These are phyloP conservation scores for Alentia gelatinosa DNA, from an alignment of 2,888 invertebrate species.

Conservation along the genomic window DNA sequence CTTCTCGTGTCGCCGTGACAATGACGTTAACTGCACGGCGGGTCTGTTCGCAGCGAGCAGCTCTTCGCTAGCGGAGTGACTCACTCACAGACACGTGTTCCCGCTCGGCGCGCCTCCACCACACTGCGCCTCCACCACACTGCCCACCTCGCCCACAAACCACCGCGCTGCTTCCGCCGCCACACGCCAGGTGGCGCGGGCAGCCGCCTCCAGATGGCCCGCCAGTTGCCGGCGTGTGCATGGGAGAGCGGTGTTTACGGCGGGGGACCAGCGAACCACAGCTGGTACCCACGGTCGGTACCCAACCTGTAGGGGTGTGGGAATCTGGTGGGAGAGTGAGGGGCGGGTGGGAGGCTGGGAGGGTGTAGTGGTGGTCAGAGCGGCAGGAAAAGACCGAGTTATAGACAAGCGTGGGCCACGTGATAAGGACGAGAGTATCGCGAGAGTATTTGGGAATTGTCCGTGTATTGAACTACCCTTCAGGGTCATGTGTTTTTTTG, in stretches of 20 bases:
- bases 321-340: not conserved
- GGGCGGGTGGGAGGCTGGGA: not conserved
- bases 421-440: not conserved
- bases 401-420: not conserved
- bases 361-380: not conserved
- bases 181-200: not conserved
- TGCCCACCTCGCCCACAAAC: not conserved
- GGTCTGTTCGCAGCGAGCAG: not conserved
- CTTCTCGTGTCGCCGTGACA: too few species aligned
- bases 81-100: not conserved
- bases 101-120: not conserved
- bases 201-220: not conserved
- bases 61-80: not conserved
- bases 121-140: not conserved
- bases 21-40: too few species aligned
- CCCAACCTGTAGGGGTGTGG: not conserved
- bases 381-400: not conserved
- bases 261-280: not conserved
- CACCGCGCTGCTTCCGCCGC: not conserved
- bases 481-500: constrained; percentile 1
- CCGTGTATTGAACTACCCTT: too few species aligned
- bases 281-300: not conserved
- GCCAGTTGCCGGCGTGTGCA: not conserved
- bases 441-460: not conserved
- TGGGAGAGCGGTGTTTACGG: not conserved